phyloP scores from a whole-genome alignment of 2,797 vertebrate genomes.

The Echeneis naucrates region DNA sequence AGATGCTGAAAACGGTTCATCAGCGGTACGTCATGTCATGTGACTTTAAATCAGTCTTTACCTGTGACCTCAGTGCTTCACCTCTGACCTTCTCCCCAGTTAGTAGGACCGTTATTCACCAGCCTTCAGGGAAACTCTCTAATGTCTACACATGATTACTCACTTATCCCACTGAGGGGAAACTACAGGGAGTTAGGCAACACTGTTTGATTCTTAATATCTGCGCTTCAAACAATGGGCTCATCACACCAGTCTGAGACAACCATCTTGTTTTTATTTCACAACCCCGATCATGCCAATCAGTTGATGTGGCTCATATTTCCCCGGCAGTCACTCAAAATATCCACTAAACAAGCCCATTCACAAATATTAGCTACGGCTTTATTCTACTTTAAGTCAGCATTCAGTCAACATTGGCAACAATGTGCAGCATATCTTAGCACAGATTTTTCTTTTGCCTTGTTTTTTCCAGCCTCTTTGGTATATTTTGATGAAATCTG shows the following conservation, averaged over 20 bases:
- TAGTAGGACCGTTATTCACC: constrained; percentile 8
- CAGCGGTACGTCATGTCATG: not conserved
- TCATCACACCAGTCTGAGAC: too few relatives aligned
- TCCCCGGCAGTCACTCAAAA: too few relatives aligned
- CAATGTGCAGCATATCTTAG: too few relatives aligned
- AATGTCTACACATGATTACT: constrained; percentile 29
- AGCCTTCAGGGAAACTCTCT: constrained; percentile 12
- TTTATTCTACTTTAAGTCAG: too few relatives aligned
- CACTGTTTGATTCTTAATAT: not conserved
- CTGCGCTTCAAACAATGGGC: too few relatives aligned
- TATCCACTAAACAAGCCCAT: not conserved
- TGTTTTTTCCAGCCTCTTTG: not conserved
- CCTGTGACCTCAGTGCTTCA: constrained; percentile 11
- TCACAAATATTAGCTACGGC: not conserved
- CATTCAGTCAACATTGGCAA: too few relatives aligned
- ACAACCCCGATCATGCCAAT: too few relatives aligned
- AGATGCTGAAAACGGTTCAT: not conserved
- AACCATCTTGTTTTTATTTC: too few relatives aligned
- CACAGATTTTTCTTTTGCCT: too few relatives aligned
- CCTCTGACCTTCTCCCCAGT: constrained; percentile 1
- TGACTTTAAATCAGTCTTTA: not conserved
- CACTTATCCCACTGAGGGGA: not conserved
- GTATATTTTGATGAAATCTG: not conserved
- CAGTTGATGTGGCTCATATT: too few relatives aligned
- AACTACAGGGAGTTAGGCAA: not conserved